Base-by-base conservation (phyloP, 2,888 invertebrate species). In the Leptogaster cylindrica region DNA sequence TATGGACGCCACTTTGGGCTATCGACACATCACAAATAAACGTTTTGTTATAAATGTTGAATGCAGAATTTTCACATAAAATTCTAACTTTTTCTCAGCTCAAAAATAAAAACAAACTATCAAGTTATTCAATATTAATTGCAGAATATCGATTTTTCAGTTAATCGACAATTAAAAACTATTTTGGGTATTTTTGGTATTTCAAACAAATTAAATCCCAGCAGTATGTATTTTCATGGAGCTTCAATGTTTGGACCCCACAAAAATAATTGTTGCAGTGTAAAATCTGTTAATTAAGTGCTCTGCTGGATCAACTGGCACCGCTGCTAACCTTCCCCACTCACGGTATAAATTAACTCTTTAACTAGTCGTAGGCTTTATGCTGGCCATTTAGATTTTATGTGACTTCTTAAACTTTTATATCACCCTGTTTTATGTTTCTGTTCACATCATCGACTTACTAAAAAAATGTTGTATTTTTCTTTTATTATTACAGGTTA, bases 401-500 rank as follows among this genome's bases (percentile, higher is more conserved):
- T 58, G 58, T 3, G 39, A 39, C 14, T 41, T 25, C 25, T 14
- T 27, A 39, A 41, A 33, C 25, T 52, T 46, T 48, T 65, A 68
- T 41, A 14, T 16, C 28, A 33, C 25, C 18, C 55, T 55, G 28
- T 52, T 65, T 61, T 33, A 44, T 71, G 67, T 70, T 73, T 70
- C 70, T 71, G 55, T 69, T 41, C 18, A 18, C 16, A 61, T 7
- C 31, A 20, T 6, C 14, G 23, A 23, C 46, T n/a, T n/a, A 7
- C 25, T 16, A 46, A 44, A 10, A 14, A 61, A 27, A 44, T n/a
- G 44, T 14, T 18, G 25, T 44, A 41, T 12, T 44, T 63, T 64
- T 69, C 25, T 48, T 71, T 73, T 74, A 68, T 75, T 75, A 77
- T 78, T 88, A n/a, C 87, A 90, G 90, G 90, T 89, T 90, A 90